Evolutionary conservation across 92 coral and sea anemone genomes (phyloP).

Genomic region (Isaurus tuberculatus): DNA sequence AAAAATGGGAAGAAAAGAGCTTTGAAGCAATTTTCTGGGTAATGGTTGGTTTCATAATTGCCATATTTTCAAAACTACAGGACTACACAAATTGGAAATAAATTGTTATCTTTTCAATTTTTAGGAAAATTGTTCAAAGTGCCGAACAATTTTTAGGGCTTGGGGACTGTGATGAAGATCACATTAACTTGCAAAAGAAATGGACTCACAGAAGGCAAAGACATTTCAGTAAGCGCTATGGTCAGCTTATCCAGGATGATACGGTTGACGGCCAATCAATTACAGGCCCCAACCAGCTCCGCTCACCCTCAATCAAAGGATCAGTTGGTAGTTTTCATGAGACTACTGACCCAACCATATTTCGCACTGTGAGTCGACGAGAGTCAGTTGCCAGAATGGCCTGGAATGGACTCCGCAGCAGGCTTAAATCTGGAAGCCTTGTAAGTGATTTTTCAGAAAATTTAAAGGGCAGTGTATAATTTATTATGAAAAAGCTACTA

Average conservation of each 20-base stretch:
- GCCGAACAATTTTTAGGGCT: slow-evolving; percentile 95
- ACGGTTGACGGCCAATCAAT: slow-evolving; percentile 60
- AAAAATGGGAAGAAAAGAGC: no score
- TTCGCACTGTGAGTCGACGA: slow-evolving; percentile 85
- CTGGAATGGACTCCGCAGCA: slow-evolving; percentile 84
- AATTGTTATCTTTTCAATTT: background rate
- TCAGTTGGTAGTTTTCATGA: slow-evolving; percentile 42
- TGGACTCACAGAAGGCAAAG: slow-evolving; percentile 89
- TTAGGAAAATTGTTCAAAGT: slow-evolving; percentile 91
- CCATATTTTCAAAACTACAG: no score
- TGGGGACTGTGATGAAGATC: slow-evolving; percentile 89
- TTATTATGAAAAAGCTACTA: no score
- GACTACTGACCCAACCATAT: slow-evolving; percentile 70
- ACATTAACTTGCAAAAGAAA: slow-evolving; percentile 71
- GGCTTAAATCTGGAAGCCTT: slow-evolving; percentile 58
- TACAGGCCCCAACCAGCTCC: slow-evolving; percentile 26
- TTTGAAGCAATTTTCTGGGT: no score
- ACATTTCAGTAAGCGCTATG: slow-evolving; percentile 90
- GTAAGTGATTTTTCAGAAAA: slow-evolving; percentile 55
- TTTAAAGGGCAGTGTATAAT: no score
- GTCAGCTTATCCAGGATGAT: slow-evolving; percentile 75
- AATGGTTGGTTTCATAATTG: no score
- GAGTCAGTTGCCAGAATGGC: slow-evolving; percentile 97
- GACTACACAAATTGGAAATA: no score
- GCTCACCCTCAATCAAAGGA: slow-evolving; percentile 25